Conservation (phyloP, 2,888 invertebrate genomes). For the Metalampra italica region DNA sequence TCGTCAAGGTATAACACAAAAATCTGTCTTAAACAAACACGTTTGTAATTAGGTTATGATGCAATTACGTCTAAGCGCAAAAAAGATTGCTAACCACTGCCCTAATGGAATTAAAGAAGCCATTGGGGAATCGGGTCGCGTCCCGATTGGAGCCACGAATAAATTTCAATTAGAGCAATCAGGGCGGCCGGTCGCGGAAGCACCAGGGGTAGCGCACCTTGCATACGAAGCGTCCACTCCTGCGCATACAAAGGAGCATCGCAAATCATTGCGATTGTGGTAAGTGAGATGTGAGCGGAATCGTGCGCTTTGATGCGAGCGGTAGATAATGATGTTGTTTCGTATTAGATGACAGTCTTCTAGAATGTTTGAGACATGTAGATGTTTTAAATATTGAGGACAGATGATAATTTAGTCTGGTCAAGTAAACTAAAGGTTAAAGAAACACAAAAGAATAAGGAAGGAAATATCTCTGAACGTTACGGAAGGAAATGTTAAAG, state of each 20-base stretch:
- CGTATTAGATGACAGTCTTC: slow-evolving; percentile 50
- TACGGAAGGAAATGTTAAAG: no score
- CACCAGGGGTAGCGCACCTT: slow-evolving; percentile 50
- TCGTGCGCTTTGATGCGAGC: slow-evolving; percentile 52
- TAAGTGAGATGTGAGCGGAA: slow-evolving; percentile 72
- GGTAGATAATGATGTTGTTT: slow-evolving; percentile 57
- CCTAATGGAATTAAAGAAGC: slow-evolving; percentile 21
- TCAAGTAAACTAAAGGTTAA: background rate
- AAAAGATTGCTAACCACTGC: slow-evolving; percentile 7
- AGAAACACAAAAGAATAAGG: no score
- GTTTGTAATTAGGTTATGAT: no score
- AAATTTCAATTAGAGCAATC: slow-evolving; percentile 74
- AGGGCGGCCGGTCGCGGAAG: slow-evolving; percentile 61
- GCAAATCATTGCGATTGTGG: slow-evolving; percentile 74
- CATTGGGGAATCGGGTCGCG: slow-evolving; percentile 49
- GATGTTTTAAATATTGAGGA: background rate
- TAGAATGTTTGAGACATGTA: slow-evolving; percentile 26
- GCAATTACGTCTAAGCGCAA: no score
- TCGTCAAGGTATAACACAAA: no score
- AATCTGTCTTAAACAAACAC: no score
- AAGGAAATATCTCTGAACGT: no score
- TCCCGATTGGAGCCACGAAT: slow-evolving; percentile 37
- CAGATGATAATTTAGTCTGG: background rate
- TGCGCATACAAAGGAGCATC: slow-evolving; percentile 59
- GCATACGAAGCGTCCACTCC: slow-evolving; percentile 52